Evolutionary conservation across 1,140 invertebrate genomes (phyloP), one percentile per base, ranked within the genome.

Genomic region (Nephotettix cincticeps): DNA sequence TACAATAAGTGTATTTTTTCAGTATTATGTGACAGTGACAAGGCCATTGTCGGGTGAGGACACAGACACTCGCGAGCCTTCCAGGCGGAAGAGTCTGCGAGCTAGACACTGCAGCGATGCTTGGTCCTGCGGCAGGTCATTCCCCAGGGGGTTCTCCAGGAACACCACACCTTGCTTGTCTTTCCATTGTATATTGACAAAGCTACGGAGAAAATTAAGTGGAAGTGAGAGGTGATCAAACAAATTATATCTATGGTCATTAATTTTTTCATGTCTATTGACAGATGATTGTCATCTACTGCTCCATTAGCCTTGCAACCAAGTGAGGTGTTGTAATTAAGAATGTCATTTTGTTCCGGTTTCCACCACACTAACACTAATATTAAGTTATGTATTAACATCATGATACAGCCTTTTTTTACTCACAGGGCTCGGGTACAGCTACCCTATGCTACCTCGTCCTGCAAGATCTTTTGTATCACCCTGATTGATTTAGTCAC

Each of bases 181-280:
- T 25, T 61, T 61, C 56, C 56, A 61, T 25, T 61, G 56, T 2
- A 61, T 25, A 23, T 61, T 61, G 21, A 61, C 56, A 29, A 27
- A 61, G 13, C 47, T 54, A 21, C 47, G 19, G 19, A 6, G 4
- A 19, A 54, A 6, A 54, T 43, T 43, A n/a, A n/a, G 9, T n/a
- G 40, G 40, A 19, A n/a, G 23, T 54, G 47, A 4, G 4, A 54
- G 11, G 13, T n/a, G 23, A 54, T 6, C 13, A 4, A 54, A 54
- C 13, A 54, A 19, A 40, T 40, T 17, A 17, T 6, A 9, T 40
- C 6, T 40, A 40, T 40, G 6, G 17, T 9, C 17, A 17, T 40
- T 40, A 40, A 40, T 9, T 40, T 40, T 40, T 9, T 17, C 36
- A 40, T 6, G 6, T 9, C 6, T 6, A 17, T 40, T 40, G 6